A percentile compares a stretch with the other conserved stretches of the same genome.
Conservation (phyloP, 2,888 invertebrate species). For the Cheilosia vernalis region DNA sequence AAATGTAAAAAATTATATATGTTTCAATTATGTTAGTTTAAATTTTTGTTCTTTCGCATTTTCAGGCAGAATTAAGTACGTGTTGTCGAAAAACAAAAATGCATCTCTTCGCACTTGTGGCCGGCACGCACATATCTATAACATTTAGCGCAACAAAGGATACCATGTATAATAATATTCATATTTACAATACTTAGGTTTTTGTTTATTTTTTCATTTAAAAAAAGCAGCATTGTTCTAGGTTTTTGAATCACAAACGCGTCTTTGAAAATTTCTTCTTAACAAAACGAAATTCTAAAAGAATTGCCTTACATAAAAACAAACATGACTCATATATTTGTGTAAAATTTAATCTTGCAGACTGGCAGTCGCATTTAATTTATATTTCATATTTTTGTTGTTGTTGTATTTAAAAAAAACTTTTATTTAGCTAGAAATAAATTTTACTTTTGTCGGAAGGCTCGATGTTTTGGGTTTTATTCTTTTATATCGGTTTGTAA, state of each 20-base stretch:
- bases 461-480: constrained; percentile 61
- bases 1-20: constrained; percentile 64
- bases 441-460: constrained; percentile 59
- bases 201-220: not conserved
- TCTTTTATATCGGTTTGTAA: constrained; percentile 20
- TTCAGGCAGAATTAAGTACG: constrained; percentile 50
- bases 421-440: constrained; percentile 26
- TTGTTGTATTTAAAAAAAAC: constrained; percentile 40
- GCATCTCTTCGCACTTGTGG: not conserved
- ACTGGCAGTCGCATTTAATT: constrained; percentile 61
- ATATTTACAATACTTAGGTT: not conserved
- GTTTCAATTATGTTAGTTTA: constrained; percentile 29
- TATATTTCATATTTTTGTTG: constrained; percentile 7
- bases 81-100: constrained; percentile 8
- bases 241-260: constrained; percentile 23
- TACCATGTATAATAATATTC: no score
- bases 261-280: constrained; percentile 14
- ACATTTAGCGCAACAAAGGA: no score
- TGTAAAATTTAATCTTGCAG: constrained; percentile 52
- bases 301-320: constrained; percentile 7
- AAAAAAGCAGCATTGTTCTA: constrained; percentile 37
- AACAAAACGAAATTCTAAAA: constrained; percentile 17
- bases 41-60: constrained; percentile 23
- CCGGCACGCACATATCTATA: not conserved
- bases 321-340: constrained; percentile 23